phyloP scores from a whole-genome alignment of 2,113 vertebrate species.

The Heterotis niloticus region DNA sequence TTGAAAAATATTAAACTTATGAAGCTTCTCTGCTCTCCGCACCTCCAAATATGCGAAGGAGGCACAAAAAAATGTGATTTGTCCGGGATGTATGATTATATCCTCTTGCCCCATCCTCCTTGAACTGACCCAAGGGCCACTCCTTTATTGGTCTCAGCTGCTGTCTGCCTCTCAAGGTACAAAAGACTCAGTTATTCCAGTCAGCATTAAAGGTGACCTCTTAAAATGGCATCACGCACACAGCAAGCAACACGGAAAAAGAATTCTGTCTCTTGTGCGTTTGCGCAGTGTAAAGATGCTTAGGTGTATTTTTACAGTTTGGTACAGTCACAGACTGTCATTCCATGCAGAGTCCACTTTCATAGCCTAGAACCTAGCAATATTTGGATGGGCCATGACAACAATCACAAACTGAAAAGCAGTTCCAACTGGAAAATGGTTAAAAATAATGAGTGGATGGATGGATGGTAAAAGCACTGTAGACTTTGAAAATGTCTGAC shows the following conservation, averaged over 20 bases:
- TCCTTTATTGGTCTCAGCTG: constrained; percentile 77
- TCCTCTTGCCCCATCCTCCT: constrained; percentile 69
- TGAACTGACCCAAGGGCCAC: constrained; percentile 69
- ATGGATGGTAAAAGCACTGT: too few species aligned
- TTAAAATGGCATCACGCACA: constrained; percentile 51
- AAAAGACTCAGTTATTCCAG: constrained; percentile 73
- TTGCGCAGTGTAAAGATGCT: background rate
- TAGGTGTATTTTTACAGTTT: too few species aligned
- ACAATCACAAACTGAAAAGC: too few species aligned
- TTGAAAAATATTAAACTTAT: constrained; percentile 75
- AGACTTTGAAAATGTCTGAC: too few species aligned
- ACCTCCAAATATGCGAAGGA: constrained; percentile 69
- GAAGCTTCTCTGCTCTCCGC: constrained; percentile 56
- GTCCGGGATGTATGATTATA: constrained; percentile 75
- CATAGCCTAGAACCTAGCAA: too few species aligned
- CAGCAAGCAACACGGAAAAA: constrained; percentile 30
- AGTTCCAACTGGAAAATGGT: too few species aligned
- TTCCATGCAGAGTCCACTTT: too few species aligned
- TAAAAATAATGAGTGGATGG: too few species aligned
- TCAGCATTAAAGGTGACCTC: constrained; percentile 68
- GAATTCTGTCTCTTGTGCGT: constrained; percentile 28
- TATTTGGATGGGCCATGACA: too few species aligned
- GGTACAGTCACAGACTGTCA: too few species aligned
- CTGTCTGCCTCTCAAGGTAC: constrained; percentile 70
- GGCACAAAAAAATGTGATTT: constrained; percentile 72